Percentiles rank a stretch among this genome's conserved stretches.
phyloP scores from a whole-genome alignment of 1,140 invertebrate genomes.

The Drosophila nannoptera region DNA sequence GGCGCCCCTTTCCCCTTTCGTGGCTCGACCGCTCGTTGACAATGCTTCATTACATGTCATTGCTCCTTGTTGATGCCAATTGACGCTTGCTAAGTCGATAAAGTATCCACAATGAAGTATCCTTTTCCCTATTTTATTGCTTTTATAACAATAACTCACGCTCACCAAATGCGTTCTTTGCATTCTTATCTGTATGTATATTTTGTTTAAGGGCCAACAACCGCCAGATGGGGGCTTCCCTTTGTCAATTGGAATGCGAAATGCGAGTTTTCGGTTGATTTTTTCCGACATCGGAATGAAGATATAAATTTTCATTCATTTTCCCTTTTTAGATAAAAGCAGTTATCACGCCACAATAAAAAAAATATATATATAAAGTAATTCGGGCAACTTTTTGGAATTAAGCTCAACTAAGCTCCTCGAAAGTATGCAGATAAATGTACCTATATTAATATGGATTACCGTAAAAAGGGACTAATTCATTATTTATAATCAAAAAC shows the following conservation, averaged over 20 bases:
- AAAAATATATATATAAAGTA: too few species aligned
- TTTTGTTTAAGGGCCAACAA: neutral
- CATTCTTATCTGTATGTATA: slow-evolving; percentile 13
- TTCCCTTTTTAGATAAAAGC: too few species aligned
- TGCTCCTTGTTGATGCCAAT: slow-evolving; percentile 71
- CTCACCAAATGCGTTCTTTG: slow-evolving; percentile 53
- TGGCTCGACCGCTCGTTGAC: slow-evolving; percentile 19
- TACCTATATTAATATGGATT: too few species aligned
- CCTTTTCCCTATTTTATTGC: slow-evolving; percentile 55
- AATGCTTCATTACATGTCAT: slow-evolving; percentile 67
- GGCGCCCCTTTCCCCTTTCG: neutral
- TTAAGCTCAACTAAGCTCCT: too few species aligned
- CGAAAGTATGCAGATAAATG: too few species aligned
- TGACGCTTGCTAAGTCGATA: slow-evolving; percentile 60
- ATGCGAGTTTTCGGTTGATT: too few species aligned
- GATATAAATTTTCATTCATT: too few species aligned
- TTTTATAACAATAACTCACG: slow-evolving; percentile 52
- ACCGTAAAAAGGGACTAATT: too few species aligned
- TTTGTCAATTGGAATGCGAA: neutral
- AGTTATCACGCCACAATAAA: too few species aligned
- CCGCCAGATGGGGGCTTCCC: neutral
- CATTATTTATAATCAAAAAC: too few species aligned
- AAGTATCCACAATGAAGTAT: slow-evolving; percentile 49
- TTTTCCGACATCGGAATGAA: too few species aligned
- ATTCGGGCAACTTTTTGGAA: too few species aligned